These are phyloP conservation scores for Cyaniris semiargus DNA, from an alignment of 2,888 invertebrate species.

Conservation along the genomic window DNA sequence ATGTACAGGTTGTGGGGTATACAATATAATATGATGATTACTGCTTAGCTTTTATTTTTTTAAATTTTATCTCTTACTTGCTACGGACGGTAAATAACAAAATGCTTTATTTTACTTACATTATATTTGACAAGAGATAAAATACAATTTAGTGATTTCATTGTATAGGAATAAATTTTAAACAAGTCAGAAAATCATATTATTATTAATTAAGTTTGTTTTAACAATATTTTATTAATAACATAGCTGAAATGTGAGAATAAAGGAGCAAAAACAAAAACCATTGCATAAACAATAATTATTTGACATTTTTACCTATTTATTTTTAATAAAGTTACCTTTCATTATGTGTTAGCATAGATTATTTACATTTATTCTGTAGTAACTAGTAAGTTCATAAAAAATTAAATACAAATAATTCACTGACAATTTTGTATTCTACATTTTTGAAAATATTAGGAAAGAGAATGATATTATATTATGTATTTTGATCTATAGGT, in stretches of 20 bases:
- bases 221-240: neutral
- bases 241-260: neutral
- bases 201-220: neutral
- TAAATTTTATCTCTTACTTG: too few relatives aligned
- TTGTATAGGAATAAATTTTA: neutral
- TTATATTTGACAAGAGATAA: slow-evolving; percentile 1
- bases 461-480: too few relatives aligned
- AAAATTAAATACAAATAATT: neutral
- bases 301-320: neutral
- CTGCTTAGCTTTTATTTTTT: neutral
- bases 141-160: slow-evolving; percentile 11
- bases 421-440: neutral
- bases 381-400: neutral
- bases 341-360: too few relatives aligned
- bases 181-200: neutral
- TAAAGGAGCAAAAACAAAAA: neutral
- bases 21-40: too few relatives aligned
- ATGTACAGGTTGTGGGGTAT: too few relatives aligned
- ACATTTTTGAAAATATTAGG: neutral
- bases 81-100: too few relatives aligned
- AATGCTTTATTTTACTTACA: slow-evolving; percentile 10
- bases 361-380: neutral
- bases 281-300: neutral
- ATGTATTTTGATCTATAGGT: neutral
- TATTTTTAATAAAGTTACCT: neutral